Evolutionary conservation across 2,113 vertebrate species (phyloP).

Genomic region (Oxyura jamaicensis): DNA sequence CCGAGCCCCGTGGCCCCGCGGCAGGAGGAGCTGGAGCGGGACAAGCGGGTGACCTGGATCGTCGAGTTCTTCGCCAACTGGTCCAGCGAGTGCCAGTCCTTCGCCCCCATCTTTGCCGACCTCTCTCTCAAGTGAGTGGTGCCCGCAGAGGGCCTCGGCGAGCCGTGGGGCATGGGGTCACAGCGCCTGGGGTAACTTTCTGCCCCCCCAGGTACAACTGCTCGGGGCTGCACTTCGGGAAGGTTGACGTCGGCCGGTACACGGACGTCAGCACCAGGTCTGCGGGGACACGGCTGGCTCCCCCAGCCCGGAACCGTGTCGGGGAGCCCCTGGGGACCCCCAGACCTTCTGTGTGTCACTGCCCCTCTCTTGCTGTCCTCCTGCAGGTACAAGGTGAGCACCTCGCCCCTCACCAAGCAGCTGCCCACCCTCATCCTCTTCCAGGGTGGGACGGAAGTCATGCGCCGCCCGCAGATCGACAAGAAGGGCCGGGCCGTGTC

Average conservation of each 20-base stretch:
- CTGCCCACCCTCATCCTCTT: slow-evolving; percentile 92
- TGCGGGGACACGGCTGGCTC: not conserved
- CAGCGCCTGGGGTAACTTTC: rapidly evolving
- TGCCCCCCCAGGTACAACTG: slow-evolving; percentile 87
- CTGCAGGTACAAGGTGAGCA: slow-evolving; percentile 89
- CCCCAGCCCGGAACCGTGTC: rapidly evolving
- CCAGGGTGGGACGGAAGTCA: slow-evolving; percentile 86
- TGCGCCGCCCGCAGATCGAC: slow-evolving; percentile 92
- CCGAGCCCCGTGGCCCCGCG: not conserved
- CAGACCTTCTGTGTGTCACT: not conserved
- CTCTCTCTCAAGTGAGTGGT: slow-evolving; percentile 91
- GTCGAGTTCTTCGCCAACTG: slow-evolving; percentile 97
- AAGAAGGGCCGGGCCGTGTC: slow-evolving; percentile 95
- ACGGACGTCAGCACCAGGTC: slow-evolving; percentile 88
- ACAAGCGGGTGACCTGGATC: slow-evolving; percentile 89
- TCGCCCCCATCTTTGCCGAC: slow-evolving; percentile 90
- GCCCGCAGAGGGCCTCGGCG: rapidly evolving
- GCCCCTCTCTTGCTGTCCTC: not conserved
- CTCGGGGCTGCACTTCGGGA: slow-evolving; percentile 89
- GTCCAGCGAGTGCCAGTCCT: slow-evolving; percentile 95
- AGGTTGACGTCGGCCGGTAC: slow-evolving; percentile 93
- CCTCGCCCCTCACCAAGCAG: slow-evolving; percentile 93
- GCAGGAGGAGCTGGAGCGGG: slow-evolving; percentile 90
- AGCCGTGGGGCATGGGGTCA: not conserved
- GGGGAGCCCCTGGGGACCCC: not conserved